A percentile compares a stretch with the other conserved stretches of the same genome.
phyloP scores from a whole-genome alignment of 2,888 invertebrate genomes.

The Hydriomena furcata region DNA sequence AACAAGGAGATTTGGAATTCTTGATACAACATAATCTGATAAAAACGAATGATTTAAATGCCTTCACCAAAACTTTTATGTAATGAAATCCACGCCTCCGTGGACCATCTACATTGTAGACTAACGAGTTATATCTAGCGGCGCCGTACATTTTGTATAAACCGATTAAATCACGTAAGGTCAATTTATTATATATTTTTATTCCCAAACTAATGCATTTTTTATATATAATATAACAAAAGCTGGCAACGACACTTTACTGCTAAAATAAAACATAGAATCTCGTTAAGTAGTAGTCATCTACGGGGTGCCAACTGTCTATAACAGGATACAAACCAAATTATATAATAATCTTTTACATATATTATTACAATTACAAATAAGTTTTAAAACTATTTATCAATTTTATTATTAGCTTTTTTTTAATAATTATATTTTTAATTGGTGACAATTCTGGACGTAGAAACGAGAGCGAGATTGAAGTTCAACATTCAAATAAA shows the following conservation, averaged over 20 bases:
- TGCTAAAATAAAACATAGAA: slow-evolving; percentile 30
- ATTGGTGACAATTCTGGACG: slow-evolving; percentile 44
- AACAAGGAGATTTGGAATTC: too few species aligned
- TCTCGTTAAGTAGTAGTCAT: slow-evolving; percentile 31
- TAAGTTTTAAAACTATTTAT: slow-evolving; percentile 65
- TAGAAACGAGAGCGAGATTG: slow-evolving; percentile 36
- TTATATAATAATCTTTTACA: slow-evolving; percentile 51
- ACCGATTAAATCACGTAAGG: slow-evolving; percentile 32
- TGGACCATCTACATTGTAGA: not conserved
- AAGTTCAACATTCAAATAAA: not conserved
- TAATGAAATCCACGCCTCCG: slow-evolving; percentile 20
- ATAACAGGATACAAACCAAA: slow-evolving; percentile 50
- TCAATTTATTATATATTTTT: slow-evolving; percentile 30
- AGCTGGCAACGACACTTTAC: slow-evolving; percentile 37
- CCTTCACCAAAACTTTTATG: slow-evolving; percentile 59
- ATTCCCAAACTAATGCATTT: slow-evolving; percentile 34
- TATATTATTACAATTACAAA: slow-evolving; percentile 69
- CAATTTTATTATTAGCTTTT: slow-evolving; percentile 59
- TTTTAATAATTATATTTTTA: slow-evolving; percentile 49
- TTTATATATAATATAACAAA: slow-evolving; percentile 38
- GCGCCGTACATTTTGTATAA: slow-evolving; percentile 21
- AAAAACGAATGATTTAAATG: slow-evolving; percentile 56
- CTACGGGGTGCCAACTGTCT: slow-evolving; percentile 39
- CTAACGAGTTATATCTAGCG: slow-evolving; percentile 1
- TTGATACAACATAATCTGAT: too few species aligned